Percentiles rank a stretch among this genome's conserved stretches.
Evolutionary conservation across 2,113 vertebrate genomes (phyloP).

Genomic region (Morone saxatilis): DNA sequence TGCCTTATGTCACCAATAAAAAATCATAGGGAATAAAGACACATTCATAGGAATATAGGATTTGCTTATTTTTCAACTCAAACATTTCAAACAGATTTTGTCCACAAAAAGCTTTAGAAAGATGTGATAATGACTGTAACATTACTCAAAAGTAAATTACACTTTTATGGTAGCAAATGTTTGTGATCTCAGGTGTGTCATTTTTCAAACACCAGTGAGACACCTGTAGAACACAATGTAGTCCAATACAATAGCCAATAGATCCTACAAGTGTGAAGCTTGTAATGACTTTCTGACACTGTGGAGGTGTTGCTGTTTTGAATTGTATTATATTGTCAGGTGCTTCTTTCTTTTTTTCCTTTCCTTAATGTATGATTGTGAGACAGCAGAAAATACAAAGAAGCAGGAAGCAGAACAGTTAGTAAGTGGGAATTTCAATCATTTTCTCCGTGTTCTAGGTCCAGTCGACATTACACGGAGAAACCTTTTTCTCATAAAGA

Average conservation of each 20-base stretch:
- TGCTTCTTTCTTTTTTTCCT: conserved; percentile 1
- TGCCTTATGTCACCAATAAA: background rate
- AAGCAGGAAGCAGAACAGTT: background rate
- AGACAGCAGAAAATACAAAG: background rate
- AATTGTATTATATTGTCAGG: background rate
- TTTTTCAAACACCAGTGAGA: conserved; percentile 1
- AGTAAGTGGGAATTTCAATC: background rate
- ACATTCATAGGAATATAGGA: background rate
- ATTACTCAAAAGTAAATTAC: background rate
- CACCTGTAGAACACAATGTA: background rate
- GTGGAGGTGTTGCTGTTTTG: background rate
- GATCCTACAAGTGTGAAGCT: background rate
- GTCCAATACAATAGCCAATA: background rate
- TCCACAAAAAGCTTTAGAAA: background rate
- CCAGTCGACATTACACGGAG: background rate
- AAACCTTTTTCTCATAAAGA: background rate
- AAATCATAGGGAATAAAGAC: background rate
- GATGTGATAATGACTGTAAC: background rate
- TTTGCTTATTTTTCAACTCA: background rate
- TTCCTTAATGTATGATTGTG: background rate
- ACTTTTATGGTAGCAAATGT: background rate
- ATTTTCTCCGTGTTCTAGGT: background rate
- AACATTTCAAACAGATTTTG: background rate
- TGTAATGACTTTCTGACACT: background rate
- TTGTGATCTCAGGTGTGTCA: background rate